Base-by-base conservation (phyloP, 92 coral and sea anemone genomes). In the Phenganax stokvisi region DNA sequence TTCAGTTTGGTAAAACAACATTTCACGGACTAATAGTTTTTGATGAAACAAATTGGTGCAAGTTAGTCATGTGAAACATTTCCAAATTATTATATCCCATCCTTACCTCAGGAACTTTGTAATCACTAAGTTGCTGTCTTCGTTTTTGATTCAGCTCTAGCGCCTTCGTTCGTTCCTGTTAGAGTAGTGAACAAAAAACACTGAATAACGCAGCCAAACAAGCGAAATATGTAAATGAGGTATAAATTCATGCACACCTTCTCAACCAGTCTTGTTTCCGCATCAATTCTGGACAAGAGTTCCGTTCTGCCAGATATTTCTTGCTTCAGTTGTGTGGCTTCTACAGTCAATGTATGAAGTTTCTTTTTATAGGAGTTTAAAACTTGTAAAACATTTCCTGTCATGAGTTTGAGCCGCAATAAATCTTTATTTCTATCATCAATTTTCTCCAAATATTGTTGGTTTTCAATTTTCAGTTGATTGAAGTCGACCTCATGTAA, bases 301-400 rank as follows among this genome's bases (percentile, higher is more conserved):
- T 96, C 99, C 85, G 92, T 96, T 77, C 99, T 88, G 72, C 90
- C 92, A 52, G 66, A 10, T 17, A 96, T 96, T 76, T 96, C 99
- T 77, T 90, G 88, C 79, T 80, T 84, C 55, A 96, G 88, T 54
- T 91, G 87, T 53, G 90, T 89, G 37, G 97, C 92, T 80, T 96
- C 97, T 96, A 96, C 89, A 10, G 99, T 96, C 71, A 96, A 85
- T 9, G 97, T 96, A 69, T 96, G 92, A 3, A 96, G 80, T 51
- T 96, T 96, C 92, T 96, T 96, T 97, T 96, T 96, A 84, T 96
- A 92, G 7, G 97, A 92, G 84, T 92, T 96, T 6, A 96, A 90
- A 56, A 96, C 92, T 80, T 96, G 99, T 66, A 90, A 90, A 10
- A 96, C 99, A 82, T 96, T 96, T 76, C 91, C 90, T 9, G 94